Evolutionary conservation across 2,113 vertebrate genomes (phyloP), one percentile per base, ranked within the genome.

Genomic region (Brachionichthys hirsutus): DNA sequence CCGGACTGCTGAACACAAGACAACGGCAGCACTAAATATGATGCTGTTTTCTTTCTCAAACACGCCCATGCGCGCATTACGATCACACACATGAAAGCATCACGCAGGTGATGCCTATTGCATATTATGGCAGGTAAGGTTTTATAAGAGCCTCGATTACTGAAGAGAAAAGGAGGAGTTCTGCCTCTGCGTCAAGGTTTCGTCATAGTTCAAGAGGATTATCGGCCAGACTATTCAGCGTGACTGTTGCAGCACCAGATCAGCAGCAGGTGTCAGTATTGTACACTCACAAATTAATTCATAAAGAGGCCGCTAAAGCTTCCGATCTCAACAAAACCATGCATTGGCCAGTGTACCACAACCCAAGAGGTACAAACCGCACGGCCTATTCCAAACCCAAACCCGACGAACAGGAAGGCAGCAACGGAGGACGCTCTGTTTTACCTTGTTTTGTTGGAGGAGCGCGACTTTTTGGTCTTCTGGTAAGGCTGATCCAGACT

Each of bases 401-500:
- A 46, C 73, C 68, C 43, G 40, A 62, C 12, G 6, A 80, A 51
- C 70, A 61, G 38, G 47, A 83, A 59, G 22, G 3, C 15, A 58
- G 54, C 15, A 36, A 38, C 49, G 67, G 76, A 20, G 38, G 44
- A 67, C 51, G 50, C 24, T 36, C 18, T 15, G 18, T 8, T 1
- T 30, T 61, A 96, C 94, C 93, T 94, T 52, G 84, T 87, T 52
- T 90, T 92, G 64, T 61, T 49, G 13, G 88, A 89, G 0, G 86
- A 90, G 34, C 64, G 81, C 0, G 85, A 80, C 69, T 89, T 93
- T 78, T 88, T 93, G 38, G 73, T 85, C 80, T 93, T 95, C 81
- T 95, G 87, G 12, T 94, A 95, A 3, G 94, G 94, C 46, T 94
- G 85, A 75, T 95, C 94, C 9, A 96, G 91, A 68, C 94, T 95